These are phyloP conservation scores for Onychomys arenicola DNA, from an alignment of 2,797 vertebrate genomes.

Conservation along the genomic window DNA sequence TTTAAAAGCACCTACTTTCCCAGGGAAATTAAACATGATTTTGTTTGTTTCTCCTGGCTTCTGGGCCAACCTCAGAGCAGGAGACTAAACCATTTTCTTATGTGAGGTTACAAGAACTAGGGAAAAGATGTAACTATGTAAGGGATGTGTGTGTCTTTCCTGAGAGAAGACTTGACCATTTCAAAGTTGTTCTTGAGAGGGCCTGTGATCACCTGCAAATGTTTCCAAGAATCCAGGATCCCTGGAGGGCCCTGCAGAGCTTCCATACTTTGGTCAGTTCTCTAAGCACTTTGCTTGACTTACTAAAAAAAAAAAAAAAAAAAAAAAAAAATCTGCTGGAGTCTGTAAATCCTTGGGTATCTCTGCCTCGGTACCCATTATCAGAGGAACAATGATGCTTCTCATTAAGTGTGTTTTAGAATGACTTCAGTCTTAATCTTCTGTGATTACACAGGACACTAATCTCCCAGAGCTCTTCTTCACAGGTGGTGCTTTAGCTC, in stretches of 20 bases:
- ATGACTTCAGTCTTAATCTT: neutral
- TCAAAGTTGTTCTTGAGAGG: neutral
- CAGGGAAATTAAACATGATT: neutral
- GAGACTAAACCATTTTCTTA: conserved; percentile 11
- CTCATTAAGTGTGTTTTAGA: neutral
- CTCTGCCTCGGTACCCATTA: conserved; percentile 35
- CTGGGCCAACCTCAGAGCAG: neutral
- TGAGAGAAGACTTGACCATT: neutral
- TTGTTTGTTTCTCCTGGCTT: neutral
- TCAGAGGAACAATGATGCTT: neutral
- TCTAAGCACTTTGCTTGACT: neutral
- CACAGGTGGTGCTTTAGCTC: neutral
- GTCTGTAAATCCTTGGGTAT: neutral
- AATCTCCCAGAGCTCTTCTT: neutral
- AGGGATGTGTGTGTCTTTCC: neutral
- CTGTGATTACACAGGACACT: neutral
- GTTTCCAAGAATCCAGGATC: neutral
- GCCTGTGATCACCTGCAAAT: neutral
- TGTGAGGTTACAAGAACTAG: neutral
- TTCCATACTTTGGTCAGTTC: neutral
- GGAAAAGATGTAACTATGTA: neutral
- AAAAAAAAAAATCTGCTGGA: neutral
- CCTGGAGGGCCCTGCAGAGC: neutral
- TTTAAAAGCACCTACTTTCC: neutral
- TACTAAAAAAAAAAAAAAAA: neutral